Conservation (phyloP, 2,797 vertebrate genomes). For the Cephalopachus bancanus region DNA sequence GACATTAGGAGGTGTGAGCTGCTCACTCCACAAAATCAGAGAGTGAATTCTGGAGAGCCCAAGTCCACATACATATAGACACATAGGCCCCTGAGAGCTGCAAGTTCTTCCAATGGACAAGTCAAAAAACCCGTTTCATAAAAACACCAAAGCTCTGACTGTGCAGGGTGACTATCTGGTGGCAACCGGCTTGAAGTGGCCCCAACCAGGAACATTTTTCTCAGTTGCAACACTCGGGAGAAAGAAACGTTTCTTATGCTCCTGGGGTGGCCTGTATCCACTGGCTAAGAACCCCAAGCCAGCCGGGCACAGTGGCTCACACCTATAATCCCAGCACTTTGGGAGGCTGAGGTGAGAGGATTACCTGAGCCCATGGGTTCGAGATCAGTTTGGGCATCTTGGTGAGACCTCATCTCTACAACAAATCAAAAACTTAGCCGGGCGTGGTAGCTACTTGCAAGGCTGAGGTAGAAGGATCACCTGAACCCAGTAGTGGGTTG, state of each 20-base stretch:
- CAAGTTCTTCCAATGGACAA: not conserved
- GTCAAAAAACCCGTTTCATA: not conserved
- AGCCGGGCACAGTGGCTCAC: too few species aligned
- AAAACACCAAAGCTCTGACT: not conserved
- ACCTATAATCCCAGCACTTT: too few species aligned
- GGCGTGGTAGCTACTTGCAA: too few species aligned
- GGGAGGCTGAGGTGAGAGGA: too few species aligned
- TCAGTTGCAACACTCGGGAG: too few species aligned
- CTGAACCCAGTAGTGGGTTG: too few species aligned
- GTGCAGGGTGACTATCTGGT: accelerated
- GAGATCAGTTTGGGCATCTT: too few species aligned
- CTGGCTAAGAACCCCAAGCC: not conserved
- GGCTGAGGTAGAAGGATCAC: too few species aligned
- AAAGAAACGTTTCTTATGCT: not conserved
- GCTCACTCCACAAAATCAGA: not conserved
- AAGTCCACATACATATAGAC: not conserved
- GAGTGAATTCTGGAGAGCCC: not conserved
- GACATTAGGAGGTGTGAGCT: accelerated
- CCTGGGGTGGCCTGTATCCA: not conserved
- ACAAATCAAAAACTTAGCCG: too few species aligned
- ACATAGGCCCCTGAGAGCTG: not conserved
- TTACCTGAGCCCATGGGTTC: too few species aligned
- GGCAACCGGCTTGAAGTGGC: not conserved
- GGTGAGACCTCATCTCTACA: too few species aligned
- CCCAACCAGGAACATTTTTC: accelerated